Evolutionary conservation across 2,797 vertebrate species (phyloP), one percentile per base, ranked within the genome.

Genomic region (Chelon labrosus): DNA sequence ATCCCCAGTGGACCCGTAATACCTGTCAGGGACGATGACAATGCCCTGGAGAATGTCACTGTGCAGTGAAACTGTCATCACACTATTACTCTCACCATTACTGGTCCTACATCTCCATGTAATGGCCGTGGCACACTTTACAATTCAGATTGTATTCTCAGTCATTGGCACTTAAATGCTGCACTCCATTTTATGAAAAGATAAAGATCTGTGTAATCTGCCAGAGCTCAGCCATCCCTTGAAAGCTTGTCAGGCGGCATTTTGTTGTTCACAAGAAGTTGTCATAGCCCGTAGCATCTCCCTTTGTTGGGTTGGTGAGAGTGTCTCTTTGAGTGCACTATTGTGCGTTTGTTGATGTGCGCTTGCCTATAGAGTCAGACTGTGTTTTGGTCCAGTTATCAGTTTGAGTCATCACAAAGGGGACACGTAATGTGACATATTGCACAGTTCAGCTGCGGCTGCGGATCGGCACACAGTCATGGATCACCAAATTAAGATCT

Each of bases 1-100:
- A 89, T 91, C 91, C 93, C 85, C 88, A 75, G 73, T 64, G 87
- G 90, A 85, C 87, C 85, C 68, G 74, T 88, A 91, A 92, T 91
- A 93, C 93, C 93, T 94, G 91, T 92, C 94, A 91, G 79, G 76
- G 80, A 89, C 86, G 92, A 92, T 93, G 91, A 94, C 94, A 94
- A 93, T 92, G 91, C 92, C 91, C 90, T 80, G 70, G 93, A 94
- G 93, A 92, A 92, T 87, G 89, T 87, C 88, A 82, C 77, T 81
- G 90, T 83, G 89, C 91, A 89, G 84, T 88, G 91, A 94, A 93
- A 93, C 92, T 95, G 94, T 95, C 94, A 95, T 94, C 92, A 95
- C 93, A 95, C 93, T 94, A 94, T 95, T 95, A 94, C 92, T 91
- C 90, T 89, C 91, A 88, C 91, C 88, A 93, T 94, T 90, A 92